phyloP scores from a whole-genome alignment of 2,888 invertebrate species.

The Alloscopus bannaensis region DNA sequence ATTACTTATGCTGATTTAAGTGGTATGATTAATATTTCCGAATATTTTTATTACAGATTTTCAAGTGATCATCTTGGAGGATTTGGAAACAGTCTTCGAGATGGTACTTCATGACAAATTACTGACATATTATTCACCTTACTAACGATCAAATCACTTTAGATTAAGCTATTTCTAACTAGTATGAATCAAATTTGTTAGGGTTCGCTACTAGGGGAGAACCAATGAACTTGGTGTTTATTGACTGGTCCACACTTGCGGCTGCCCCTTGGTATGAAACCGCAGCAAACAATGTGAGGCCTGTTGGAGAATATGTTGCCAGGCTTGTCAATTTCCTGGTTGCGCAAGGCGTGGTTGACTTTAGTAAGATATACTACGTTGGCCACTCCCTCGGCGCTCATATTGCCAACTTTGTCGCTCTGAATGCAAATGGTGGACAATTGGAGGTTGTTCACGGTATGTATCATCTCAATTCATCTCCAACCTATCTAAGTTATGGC shows the following conservation, averaged over 20 bases:
- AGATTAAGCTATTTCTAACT: not conserved
- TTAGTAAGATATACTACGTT: constrained; percentile 79
- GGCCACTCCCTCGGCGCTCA: constrained; percentile 82
- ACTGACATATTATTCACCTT: too few relatives aligned
- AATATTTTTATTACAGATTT: not conserved
- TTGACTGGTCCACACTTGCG: constrained; percentile 79
- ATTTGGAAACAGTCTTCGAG: constrained; percentile 41
- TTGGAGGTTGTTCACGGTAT: constrained; percentile 65
- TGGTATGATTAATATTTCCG: not conserved
- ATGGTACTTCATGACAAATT: constrained; percentile 11
- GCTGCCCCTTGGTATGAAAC: constrained; percentile 82
- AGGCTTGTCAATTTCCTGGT: constrained; percentile 80
- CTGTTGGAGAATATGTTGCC: constrained; percentile 80
- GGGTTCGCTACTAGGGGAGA: constrained; percentile 80
- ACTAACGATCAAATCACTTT: too few relatives aligned
- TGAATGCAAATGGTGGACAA: constrained; percentile 77
- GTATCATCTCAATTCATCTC: too few relatives aligned
- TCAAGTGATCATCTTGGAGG: constrained; percentile 38
- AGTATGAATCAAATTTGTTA: not conserved
- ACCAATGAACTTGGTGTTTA: constrained; percentile 79
- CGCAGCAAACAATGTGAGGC: constrained; percentile 79
- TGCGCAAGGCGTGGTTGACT: constrained; percentile 77
- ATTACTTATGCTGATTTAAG: not conserved
- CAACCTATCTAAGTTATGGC: too few relatives aligned
- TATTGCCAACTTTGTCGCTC: constrained; percentile 81